Percentiles rank a stretch among this genome's conserved stretches.
Evolutionary conservation across 2,888 invertebrate species (phyloP).

Genomic region (Rhabditoides inermis): DNA sequence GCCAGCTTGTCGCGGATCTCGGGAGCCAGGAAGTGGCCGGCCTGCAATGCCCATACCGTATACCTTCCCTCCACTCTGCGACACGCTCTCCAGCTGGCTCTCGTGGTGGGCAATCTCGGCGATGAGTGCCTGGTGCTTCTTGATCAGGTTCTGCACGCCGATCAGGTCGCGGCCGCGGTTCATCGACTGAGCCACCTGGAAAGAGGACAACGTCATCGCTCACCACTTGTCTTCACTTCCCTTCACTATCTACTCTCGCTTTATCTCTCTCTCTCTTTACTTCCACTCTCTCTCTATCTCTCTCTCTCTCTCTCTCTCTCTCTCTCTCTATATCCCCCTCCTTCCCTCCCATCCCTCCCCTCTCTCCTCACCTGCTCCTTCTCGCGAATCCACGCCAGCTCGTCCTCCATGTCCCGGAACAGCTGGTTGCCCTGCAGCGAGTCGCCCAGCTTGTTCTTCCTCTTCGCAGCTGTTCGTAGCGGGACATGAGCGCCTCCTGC

Average conservation of each 20-base stretch:
- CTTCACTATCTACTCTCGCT: too few relatives aligned
- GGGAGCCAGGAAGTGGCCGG: slow-evolving; percentile 93
- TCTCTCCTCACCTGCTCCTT: slow-evolving; percentile 98
- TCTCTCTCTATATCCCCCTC: too few relatives aligned
- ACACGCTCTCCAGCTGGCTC: slow-evolving; percentile 80
- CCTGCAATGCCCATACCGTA: too few relatives aligned
- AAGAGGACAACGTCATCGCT: too few relatives aligned
- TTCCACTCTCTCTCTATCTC: too few relatives aligned
- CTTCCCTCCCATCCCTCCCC: too few relatives aligned
- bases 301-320: too few relatives aligned
- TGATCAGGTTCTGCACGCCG: slow-evolving; percentile 96
- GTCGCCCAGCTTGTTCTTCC: slow-evolving; percentile 64
- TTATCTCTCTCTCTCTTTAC: too few relatives aligned
- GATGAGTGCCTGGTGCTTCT: slow-evolving; percentile 94
- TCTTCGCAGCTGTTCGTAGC: slow-evolving; percentile 62
- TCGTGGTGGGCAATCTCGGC: slow-evolving; percentile 92
- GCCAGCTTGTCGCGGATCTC: slow-evolving; percentile 78
- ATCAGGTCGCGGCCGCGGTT: slow-evolving; percentile 73
- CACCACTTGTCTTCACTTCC: too few relatives aligned
- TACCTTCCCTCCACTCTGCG: too few relatives aligned
- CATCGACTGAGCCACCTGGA: slow-evolving; percentile 44
- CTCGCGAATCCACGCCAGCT: slow-evolving; percentile 98
- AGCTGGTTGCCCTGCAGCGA: slow-evolving; percentile 92
- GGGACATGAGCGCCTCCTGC: slow-evolving; percentile 68
- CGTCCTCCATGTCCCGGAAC: slow-evolving; percentile 94